Evolutionary conservation across 2,888 invertebrate species (phyloP), one percentile per base, ranked within the genome.

Genomic region (Busseola fusca): DNA sequence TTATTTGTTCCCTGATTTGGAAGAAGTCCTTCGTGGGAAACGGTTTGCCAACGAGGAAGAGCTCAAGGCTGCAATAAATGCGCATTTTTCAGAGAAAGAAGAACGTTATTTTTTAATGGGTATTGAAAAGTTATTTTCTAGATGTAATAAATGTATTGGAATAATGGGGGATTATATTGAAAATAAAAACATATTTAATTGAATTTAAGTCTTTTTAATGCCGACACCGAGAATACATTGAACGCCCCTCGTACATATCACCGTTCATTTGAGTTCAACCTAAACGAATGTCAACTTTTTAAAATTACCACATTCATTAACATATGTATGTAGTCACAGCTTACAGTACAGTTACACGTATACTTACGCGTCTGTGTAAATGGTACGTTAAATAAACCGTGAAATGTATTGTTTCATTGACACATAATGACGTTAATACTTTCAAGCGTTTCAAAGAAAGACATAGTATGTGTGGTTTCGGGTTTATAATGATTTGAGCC

Each of bases 311-410:
- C 34, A 25, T 34, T 64, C 45, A 42, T 27, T 63, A 45, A n/a
- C 59, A 14, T 58, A 72, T n/a, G n/a, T n/a, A n/a, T n/a, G n/a
- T n/a, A 21, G 40, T 40, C n/a, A 42, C 27, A 18, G 27, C 25
- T 25, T 37, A 37, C 18, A 57, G 27, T 54, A 58, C n/a, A n/a
- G 16, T 59, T 10, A 59, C 30, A 54, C 10, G 30, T 75, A 58
- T 71, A 48, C 57, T 27, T 34, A 37, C 16, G 7, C 78, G 78
- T 34, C 73, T 78, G 75, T 64, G 65, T 60, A 78, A 75, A 78
- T 60, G 16, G 18, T 54, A 21, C 21, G 7, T 52, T 50, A 18
- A 30, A n/a, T 40, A 42, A 40, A 73, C 58, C 37, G 21, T 59
- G n/a, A 10, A 52, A 52, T 7, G 1, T 3, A 25, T 37, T 40